Evolutionary conservation across 2,888 invertebrate species (phyloP), one percentile per base, ranked within the genome.

Genomic region (Drosophila imparisetae): DNA sequence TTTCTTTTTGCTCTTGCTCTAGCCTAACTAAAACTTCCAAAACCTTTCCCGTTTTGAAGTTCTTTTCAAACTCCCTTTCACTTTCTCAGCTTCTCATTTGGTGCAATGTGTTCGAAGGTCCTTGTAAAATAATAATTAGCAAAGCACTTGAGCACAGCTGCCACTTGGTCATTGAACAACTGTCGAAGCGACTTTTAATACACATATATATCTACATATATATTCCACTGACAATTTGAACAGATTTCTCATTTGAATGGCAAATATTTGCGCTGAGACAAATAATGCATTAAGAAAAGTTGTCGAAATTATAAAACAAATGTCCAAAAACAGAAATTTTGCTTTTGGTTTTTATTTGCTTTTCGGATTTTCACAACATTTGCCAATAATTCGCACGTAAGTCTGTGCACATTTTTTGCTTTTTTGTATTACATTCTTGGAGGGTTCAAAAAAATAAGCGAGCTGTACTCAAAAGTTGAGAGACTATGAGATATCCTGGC

Each of bases 311-410:
- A 66, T 64, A 80, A 88, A 80, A 88, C 91, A 91, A 90, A 91
- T 91, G 90, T 87, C 88, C 88, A 77, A 86, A 83, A 80, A 80
- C 58, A 2, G 75, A 72, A 67, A 67, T 77, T 72, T 40, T 30
- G 21, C 49, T 49, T 49, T 83, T 66, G 52, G 48, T 62, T 52
- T 45, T 29, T 27, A 59, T 15, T 48, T 63, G 54, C 69, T 32
- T 66, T 74, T 77, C 80, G 73, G 74, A 74, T 78, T 87, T 91
- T 86, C 75, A 61, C 57, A 72, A 70, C 89, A 92, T 92, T 92
- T 91, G 92, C 90, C 86, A 89, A 90, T 81, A 89, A 89, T 91
- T 91, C 80, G 86, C 80, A 78, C 68, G 70, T 78, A 91, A 92
- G 90, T 91, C 91, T 91, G 91, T 92, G 83, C 89, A 85, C 85